phyloP scores from a whole-genome alignment of 2,888 invertebrate genomes.

The Xestia rhomboidea region DNA sequence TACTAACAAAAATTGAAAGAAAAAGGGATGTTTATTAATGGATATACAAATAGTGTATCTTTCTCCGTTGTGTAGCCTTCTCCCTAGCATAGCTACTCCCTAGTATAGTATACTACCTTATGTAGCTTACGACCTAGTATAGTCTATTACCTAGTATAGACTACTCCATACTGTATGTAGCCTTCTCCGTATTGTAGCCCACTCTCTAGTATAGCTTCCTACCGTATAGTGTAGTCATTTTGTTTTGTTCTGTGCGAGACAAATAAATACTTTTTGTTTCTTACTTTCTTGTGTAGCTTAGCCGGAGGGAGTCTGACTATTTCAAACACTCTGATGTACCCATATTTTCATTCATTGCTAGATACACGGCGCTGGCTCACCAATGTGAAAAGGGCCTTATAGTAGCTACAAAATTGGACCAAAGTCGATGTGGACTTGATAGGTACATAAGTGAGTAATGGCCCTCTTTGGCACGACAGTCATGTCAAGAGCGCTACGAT shows the following conservation, averaged over 20 bases:
- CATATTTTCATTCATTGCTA: not conserved
- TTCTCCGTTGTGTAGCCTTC: too few species aligned
- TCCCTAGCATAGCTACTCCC: not conserved
- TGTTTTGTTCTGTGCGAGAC: too few species aligned
- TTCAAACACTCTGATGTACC: not conserved
- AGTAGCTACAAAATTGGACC: slow-evolving; percentile 34
- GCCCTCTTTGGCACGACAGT: slow-evolving; percentile 12
- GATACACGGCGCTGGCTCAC: too few species aligned
- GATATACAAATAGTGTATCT: too few species aligned
- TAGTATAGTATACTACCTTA: not conserved
- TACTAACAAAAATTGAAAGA: too few species aligned
- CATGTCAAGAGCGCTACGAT: slow-evolving; percentile 4
- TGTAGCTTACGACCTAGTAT: too few species aligned
- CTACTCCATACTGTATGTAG: not conserved
- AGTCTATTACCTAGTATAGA: not conserved
- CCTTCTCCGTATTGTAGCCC: not conserved
- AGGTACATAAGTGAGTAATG: slow-evolving; percentile 51
- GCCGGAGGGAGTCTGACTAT: not conserved
- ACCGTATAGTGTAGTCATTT: not conserved
- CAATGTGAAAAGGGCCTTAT: slow-evolving; percentile 1
- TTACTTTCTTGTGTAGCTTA: not conserved
- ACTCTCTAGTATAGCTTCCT: not conserved
- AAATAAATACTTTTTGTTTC: too few species aligned
- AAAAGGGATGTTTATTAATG: too few species aligned
- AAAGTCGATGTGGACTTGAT: slow-evolving; percentile 44